These are phyloP conservation scores for Myodes glareolus DNA, from an alignment of 2,113 vertebrate genomes.

Conservation along the genomic window DNA sequence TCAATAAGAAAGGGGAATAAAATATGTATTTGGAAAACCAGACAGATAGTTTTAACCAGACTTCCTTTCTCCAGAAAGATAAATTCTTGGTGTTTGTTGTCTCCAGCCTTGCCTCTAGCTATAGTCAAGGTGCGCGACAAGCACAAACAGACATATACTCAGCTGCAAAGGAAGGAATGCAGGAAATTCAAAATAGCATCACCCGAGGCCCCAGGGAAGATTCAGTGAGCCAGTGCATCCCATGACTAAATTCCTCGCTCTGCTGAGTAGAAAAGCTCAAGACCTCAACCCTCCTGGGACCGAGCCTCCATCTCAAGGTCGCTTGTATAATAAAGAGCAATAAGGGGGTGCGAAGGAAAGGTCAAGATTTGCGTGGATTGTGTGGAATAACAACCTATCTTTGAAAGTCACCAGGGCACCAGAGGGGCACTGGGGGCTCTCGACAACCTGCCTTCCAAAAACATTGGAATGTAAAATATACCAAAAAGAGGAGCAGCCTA, in stretches of 20 bases:
- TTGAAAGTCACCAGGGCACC: neutral
- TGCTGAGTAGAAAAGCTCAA: neutral
- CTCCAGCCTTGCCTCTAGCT: neutral
- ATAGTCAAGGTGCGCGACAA: neutral
- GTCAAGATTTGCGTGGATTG: neutral
- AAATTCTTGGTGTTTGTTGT: neutral
- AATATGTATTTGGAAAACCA: conserved; percentile 5
- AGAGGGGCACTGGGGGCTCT: neutral
- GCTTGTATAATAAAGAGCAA: neutral
- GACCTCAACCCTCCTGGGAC: neutral
- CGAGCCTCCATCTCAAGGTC: neutral
- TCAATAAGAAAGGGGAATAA: conserved; percentile 6
- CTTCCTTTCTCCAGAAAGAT: conserved; percentile 13
- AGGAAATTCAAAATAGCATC: conserved; percentile 21
- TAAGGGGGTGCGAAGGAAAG: neutral
- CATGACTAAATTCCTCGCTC: neutral
- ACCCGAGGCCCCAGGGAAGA: conserved; percentile 13
- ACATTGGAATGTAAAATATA: neutral
- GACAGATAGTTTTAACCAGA: conserved; percentile 36
- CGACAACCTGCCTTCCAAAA: conserved; percentile 31
- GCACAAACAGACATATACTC: neutral
- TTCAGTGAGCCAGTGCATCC: neutral
- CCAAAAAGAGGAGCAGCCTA: neutral
- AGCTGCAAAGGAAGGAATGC: conserved; percentile 20
- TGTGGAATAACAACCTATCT: neutral